phyloP scores from a whole-genome alignment of 2,113 vertebrate genomes.

The Xenotilapia caudafasciata region DNA sequence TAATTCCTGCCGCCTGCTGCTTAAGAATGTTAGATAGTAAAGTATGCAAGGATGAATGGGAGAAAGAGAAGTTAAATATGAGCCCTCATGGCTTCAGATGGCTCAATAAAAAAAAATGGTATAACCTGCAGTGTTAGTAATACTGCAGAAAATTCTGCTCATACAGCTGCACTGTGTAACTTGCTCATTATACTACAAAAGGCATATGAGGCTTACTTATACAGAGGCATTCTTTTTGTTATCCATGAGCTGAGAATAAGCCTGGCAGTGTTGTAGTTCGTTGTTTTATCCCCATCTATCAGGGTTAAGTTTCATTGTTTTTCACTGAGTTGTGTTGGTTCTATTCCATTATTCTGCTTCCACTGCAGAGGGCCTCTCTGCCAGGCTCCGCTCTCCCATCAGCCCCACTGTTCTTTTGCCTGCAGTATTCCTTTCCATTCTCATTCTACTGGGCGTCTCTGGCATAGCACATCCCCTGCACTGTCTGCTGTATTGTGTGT shows the following conservation, averaged over 20 bases:
- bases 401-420: constrained; percentile 38
- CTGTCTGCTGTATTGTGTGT: constrained; percentile 17
- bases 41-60: constrained; percentile 3
- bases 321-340: constrained; percentile 30
- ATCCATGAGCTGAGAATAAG: constrained; percentile 28
- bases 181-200: constrained; percentile 39
- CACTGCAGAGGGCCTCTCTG: constrained; percentile 31
- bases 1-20: constrained; percentile 36
- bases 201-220: constrained; percentile 20
- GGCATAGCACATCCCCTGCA: constrained; percentile 9
- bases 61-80: constrained; percentile 1
- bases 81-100: neutral
- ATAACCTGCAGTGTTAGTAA: constrained; percentile 3
- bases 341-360: constrained; percentile 39
- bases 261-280: constrained; percentile 16
- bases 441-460: constrained; percentile 43
- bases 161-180: neutral
- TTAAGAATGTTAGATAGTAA: constrained; percentile 34
- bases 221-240: neutral
- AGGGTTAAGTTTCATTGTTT: constrained; percentile 52
- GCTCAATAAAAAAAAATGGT: constrained; percentile 9
- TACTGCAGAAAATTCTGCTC: constrained; percentile 4
- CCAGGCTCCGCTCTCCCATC: constrained; percentile 40
- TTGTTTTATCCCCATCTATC: constrained; percentile 49
- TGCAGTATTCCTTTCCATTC: constrained; percentile 53